These are phyloP conservation scores for Pachymerium ferrugineum DNA, from an alignment of 2,888 invertebrate genomes.

Conservation along the genomic window DNA sequence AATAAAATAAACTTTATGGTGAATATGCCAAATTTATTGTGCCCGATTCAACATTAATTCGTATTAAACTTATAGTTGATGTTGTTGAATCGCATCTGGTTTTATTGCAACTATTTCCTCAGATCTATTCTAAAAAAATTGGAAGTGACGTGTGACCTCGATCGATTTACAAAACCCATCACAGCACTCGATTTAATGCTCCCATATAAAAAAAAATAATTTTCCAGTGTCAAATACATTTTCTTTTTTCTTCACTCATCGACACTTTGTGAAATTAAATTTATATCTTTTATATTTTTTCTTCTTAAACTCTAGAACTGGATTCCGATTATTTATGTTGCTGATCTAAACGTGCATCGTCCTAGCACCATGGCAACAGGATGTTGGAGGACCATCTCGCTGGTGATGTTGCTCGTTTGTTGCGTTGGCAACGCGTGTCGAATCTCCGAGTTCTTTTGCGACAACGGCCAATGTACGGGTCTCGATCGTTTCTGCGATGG, in stretches of 20 bases:
- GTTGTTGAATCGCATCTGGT: no score
- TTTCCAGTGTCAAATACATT: neutral
- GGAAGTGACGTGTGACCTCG: no score
- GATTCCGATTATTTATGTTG: slow-evolving; percentile 23
- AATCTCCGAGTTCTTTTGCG: slow-evolving; percentile 62
- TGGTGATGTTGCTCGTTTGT: slow-evolving; percentile 11
- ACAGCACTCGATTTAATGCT: no score
- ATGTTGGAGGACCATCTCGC: slow-evolving; percentile 23
- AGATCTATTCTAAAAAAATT: no score
- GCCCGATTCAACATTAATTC: no score
- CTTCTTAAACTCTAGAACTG: neutral
- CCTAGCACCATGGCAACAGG: slow-evolving; percentile 20
- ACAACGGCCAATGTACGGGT: slow-evolving; percentile 65
- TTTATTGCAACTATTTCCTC: no score
- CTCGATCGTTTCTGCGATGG: slow-evolving; percentile 72
- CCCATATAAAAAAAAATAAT: neutral
- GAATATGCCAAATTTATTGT: no score
- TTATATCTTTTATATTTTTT: neutral
- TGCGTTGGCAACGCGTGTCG: slow-evolving; percentile 57
- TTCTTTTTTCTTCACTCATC: neutral
- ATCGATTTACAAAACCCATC: no score
- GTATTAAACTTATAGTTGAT: no score
- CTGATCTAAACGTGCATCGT: slow-evolving; percentile 25
- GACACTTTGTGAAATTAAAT: neutral
- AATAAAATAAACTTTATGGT: no score